A percentile compares a stretch with the other conserved stretches of the same genome.
Conservation (phyloP, 2,888 invertebrate genomes). For the Actias luna region DNA sequence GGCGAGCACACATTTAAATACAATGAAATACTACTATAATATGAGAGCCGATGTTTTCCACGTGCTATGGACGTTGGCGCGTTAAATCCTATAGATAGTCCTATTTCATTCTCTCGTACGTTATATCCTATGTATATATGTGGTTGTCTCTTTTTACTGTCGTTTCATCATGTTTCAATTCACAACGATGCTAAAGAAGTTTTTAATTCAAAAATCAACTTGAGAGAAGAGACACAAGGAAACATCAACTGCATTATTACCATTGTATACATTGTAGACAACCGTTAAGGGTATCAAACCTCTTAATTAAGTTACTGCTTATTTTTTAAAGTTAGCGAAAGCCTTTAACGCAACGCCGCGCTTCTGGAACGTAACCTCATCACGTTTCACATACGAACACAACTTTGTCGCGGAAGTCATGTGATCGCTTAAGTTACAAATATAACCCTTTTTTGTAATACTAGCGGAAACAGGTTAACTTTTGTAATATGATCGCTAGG, state of each 20-base stretch:
- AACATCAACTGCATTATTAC: not conserved
- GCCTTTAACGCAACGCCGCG: slow-evolving; percentile 11
- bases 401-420: not conserved
- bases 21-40: no score
- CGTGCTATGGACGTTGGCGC: no score
- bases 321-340: slow-evolving; percentile 15
- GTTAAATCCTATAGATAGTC: no score
- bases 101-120: no score
- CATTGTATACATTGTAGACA: not conserved
- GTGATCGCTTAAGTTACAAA: not conserved
- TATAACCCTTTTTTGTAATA: not conserved
- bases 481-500: not conserved
- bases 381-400: slow-evolving; percentile 18
- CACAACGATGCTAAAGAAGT: no score
- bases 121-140: no score
- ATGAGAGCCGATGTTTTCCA: no score
- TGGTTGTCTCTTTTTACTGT: no score
- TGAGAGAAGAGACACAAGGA: no score
- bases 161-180: no score
- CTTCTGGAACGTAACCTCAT: slow-evolving; percentile 19
- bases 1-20: no score
- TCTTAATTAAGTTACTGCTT: slow-evolving; percentile 2
- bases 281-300: not conserved
- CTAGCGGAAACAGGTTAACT: not conserved
- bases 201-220: no score